Percentiles rank a stretch among this genome's conserved stretches.
Evolutionary conservation across 2,113 vertebrate genomes (phyloP).

Genomic region (Daphoenositta chrysoptera): DNA sequence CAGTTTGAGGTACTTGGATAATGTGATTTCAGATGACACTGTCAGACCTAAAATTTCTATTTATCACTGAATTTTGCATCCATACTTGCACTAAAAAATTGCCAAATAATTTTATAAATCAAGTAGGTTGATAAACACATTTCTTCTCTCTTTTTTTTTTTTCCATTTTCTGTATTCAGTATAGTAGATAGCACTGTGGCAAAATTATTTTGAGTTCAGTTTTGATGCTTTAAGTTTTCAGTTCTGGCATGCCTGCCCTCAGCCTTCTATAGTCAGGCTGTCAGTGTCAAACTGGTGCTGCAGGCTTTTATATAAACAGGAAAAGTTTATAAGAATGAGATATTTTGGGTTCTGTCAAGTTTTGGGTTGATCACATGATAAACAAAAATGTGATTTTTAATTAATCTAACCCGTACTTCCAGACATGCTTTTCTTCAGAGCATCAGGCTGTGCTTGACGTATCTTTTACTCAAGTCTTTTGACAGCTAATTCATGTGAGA

Average conservation of each 20-base stretch:
- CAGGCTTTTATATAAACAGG: neutral
- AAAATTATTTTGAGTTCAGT: neutral
- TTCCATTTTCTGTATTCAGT: neutral
- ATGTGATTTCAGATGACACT: neutral
- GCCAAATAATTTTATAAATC: neutral
- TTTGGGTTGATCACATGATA: neutral
- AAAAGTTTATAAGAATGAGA: neutral
- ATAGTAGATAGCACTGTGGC: neutral
- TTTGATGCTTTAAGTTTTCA: neutral
- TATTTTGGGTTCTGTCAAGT: neutral
- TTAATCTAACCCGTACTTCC: neutral
- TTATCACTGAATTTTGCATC: neutral
- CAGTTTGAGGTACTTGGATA: neutral
- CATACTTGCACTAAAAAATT: neutral
- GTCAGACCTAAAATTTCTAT: neutral
- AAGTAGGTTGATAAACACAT: neutral
- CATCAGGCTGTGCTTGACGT: neutral
- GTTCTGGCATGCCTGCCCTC: neutral
- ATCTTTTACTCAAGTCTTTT: neutral
- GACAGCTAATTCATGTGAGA: neutral
- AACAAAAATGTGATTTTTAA: neutral
- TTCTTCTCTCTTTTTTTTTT: neutral
- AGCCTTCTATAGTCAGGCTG: neutral
- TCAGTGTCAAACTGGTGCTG: neutral
- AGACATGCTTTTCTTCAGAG: neutral